phyloP scores from a whole-genome alignment of 2,113 vertebrate genomes.

The Tyto alba region DNA sequence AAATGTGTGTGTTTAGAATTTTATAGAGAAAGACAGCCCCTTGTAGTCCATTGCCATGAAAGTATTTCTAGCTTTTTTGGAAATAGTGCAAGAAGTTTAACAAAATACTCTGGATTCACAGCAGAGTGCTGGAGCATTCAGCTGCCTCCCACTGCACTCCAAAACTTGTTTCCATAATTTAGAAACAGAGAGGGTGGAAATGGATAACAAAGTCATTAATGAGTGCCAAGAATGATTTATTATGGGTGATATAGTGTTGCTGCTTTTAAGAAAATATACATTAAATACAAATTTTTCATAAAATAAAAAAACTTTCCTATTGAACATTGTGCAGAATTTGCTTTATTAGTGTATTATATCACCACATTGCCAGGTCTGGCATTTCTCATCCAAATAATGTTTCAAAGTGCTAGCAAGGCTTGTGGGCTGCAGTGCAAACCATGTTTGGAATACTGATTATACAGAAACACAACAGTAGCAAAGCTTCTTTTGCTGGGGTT shows the following conservation, averaged over 20 bases:
- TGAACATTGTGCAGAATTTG: background rate
- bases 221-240: background rate
- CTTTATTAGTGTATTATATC: constrained; percentile 21
- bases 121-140: background rate
- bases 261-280: constrained; percentile 9
- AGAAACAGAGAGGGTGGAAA: constrained; percentile 33
- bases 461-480: background rate
- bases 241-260: background rate
- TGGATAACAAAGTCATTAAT: background rate
- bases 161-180: constrained; percentile 11
- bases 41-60: background rate
- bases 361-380: background rate
- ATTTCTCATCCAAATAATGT: background rate
- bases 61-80: constrained; percentile 22
- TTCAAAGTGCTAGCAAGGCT: background rate
- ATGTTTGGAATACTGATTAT: background rate
- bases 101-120: background rate
- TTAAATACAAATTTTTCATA: constrained; percentile 14
- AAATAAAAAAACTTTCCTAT: constrained; percentile 11
- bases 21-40: background rate
- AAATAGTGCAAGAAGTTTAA: constrained; percentile 6
- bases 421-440: background rate
- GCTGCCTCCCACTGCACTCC: background rate
- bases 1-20: background rate
- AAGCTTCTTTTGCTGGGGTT: background rate